Percentiles rank a stretch among this genome's conserved stretches.
These are phyloP conservation scores for Macrosteles quadrilineatus DNA, from an alignment of 1,140 invertebrate species.

Conservation along the genomic window DNA sequence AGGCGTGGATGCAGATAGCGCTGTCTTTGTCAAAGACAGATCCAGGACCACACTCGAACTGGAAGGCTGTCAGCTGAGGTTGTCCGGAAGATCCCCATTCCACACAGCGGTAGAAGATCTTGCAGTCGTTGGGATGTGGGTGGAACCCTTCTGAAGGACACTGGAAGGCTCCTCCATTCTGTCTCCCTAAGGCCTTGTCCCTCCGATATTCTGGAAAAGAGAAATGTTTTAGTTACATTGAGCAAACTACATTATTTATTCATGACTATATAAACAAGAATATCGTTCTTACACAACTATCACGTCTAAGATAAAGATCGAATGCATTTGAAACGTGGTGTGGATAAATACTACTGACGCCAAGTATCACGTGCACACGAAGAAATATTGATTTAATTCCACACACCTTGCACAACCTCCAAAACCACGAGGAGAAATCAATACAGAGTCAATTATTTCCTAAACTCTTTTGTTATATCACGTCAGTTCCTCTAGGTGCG, in stretches of 20 bases:
- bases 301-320: neutral
- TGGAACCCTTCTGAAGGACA: conserved; percentile 61
- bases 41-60: conserved; percentile 68
- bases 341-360: neutral
- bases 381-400: neutral
- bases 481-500: too few species aligned
- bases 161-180: conserved; percentile 42
- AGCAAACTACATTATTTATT: neutral
- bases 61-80: conserved; percentile 51
- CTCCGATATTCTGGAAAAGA: conserved; percentile 13
- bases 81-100: conserved; percentile 46
- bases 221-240: neutral
- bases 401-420: too few species aligned
- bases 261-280: neutral
- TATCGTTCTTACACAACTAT: neutral
- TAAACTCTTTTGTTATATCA: too few species aligned
- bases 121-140: conserved; percentile 57
- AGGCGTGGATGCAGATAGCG: conserved; percentile 67
- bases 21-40: conserved; percentile 68
- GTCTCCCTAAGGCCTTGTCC: conserved; percentile 1
- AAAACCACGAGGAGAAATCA: too few species aligned
- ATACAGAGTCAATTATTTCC: too few species aligned
- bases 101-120: conserved; percentile 60
- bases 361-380: neutral
- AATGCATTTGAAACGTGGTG: neutral